These are phyloP conservation scores for Ctenopoma multispine DNA, from an alignment of 2,797 vertebrate species.

Conservation along the genomic window DNA sequence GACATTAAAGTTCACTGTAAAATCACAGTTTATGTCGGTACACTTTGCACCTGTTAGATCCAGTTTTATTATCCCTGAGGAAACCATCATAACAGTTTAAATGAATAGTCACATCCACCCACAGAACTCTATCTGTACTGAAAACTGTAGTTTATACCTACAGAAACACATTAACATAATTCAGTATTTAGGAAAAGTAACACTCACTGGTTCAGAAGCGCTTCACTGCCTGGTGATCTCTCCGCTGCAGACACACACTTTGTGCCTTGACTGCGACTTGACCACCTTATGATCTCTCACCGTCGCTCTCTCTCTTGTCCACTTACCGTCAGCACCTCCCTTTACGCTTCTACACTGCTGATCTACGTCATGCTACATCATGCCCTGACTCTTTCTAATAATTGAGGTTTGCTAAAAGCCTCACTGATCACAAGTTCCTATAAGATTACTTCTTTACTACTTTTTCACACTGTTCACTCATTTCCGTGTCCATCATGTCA, in stretches of 20 bases:
- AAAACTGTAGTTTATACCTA: not conserved
- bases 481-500: not conserved
- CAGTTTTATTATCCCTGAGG: not conserved
- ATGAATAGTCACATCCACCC: too few species aligned
- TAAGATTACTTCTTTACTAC: too few species aligned
- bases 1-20: not conserved
- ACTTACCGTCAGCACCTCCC: not conserved
- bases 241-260: conserved; percentile 11
- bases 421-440: too few species aligned
- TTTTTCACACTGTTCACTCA: too few species aligned
- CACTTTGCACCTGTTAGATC: not conserved
- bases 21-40: not conserved
- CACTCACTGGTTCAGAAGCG: conserved; percentile 52
- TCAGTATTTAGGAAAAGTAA: not conserved
- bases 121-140: too few species aligned
- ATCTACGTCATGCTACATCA: not conserved
- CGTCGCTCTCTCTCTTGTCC: conserved; percentile 6
- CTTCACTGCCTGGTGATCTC: not conserved
- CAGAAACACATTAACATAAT: not conserved
- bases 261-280: conserved; percentile 11
- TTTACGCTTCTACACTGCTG: not conserved
- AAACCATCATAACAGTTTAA: not conserved
- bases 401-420: too few species aligned
- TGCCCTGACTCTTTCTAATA: too few species aligned
- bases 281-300: not conserved